Conservation (phyloP, 2,888 invertebrate species). For the Andrena fulva region DNA sequence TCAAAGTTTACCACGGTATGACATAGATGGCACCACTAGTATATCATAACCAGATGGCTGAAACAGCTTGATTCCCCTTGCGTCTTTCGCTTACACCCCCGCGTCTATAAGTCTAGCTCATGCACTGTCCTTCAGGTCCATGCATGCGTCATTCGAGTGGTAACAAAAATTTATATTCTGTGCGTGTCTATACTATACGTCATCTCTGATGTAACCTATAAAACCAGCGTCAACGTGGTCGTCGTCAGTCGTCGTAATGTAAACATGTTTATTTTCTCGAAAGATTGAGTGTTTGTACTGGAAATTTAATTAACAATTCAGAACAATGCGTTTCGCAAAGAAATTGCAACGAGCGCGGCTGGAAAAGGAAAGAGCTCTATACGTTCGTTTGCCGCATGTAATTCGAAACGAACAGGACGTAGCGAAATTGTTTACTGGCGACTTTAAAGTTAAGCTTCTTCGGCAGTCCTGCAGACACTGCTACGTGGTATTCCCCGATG, state of each 20-base stretch:
- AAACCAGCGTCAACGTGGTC: neutral
- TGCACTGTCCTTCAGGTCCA: too few species aligned
- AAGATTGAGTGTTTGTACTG: neutral
- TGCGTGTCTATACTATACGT: too few species aligned
- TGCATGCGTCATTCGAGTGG: too few species aligned
- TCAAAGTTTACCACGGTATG: too few species aligned
- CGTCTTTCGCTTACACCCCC: too few species aligned
- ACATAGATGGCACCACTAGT: too few species aligned
- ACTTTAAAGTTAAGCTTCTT: constrained; percentile 73
- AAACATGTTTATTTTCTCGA: neutral
- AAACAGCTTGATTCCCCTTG: too few species aligned
- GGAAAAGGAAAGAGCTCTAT: constrained; percentile 71
- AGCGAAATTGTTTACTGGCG: constrained; percentile 72
- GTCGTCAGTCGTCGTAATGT: neutral
- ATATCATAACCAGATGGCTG: too few species aligned
- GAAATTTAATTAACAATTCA: neutral
- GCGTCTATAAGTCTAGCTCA: too few species aligned
- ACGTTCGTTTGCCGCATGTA: constrained; percentile 76
- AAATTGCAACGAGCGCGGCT: constrained; percentile 17
- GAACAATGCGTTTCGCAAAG: neutral
- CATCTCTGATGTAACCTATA: constrained; percentile 34
- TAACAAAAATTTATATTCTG: too few species aligned
- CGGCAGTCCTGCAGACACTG: constrained; percentile 76
- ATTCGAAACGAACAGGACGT: constrained; percentile 74
- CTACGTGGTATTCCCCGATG: constrained; percentile 74